phyloP scores from a whole-genome alignment of 1,140 invertebrate species.

The Drosophila arizonae region DNA sequence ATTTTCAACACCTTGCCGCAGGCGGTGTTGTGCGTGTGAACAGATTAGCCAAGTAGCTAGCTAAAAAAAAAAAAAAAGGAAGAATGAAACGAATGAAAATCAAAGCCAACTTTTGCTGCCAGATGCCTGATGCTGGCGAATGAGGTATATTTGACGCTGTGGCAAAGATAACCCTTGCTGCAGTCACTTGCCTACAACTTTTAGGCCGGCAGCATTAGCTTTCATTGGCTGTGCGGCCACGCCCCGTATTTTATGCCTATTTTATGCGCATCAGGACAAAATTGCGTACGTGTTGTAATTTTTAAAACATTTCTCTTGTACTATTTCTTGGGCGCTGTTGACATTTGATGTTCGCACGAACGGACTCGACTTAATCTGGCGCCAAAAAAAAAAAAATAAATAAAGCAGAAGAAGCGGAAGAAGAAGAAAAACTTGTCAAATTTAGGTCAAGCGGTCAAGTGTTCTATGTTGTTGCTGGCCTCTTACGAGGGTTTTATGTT shows the following conservation, averaged over 20 bases:
- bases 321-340: constrained; percentile 44
- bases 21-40: constrained; percentile 32
- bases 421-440: constrained; percentile 38
- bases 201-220: constrained; percentile 18
- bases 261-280: constrained; percentile 72
- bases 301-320: constrained; percentile 74
- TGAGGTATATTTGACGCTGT: constrained; percentile 46
- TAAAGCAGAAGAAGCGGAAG: not conserved
- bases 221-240: constrained; percentile 39
- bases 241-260: constrained; percentile 53
- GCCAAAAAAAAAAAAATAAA: constrained; percentile 18
- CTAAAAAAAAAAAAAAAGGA: constrained; percentile 6
- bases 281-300: constrained; percentile 77
- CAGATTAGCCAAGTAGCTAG: constrained; percentile 49
- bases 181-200: not conserved
- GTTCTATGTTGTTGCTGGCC: constrained; percentile 48
- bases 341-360: constrained; percentile 62
- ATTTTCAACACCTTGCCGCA: constrained; percentile 64
- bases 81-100: not conserved
- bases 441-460: constrained; percentile 77
- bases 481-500: constrained; percentile 58
- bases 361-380: constrained; percentile 49
- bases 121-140: constrained; percentile 29
- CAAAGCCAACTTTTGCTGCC: constrained; percentile 19
- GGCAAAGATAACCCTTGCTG: constrained; percentile 48